Evolutionary conservation across 2,888 invertebrate genomes (phyloP), one percentile per base, ranked within the genome.

Genomic region (Amiota minor): DNA sequence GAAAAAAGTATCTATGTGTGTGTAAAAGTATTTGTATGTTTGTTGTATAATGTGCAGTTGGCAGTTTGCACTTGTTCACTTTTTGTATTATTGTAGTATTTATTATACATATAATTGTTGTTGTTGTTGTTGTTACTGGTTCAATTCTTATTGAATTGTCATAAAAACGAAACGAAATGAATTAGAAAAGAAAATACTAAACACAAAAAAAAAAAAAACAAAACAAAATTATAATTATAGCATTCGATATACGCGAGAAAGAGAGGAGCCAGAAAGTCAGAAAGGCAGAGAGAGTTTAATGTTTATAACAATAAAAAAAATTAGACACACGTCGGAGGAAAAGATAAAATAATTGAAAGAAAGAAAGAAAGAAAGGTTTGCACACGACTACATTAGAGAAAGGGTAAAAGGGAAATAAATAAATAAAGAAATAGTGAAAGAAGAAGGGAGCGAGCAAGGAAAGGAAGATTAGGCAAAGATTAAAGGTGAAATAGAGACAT

Each of bases 1-100:
- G 76, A 77, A 77, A 70, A 78, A 81, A 74, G 23, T 23, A 23
- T 23, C 23, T 23, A 35, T 35, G 35, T 50, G 53, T 16, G 10
- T 68, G 23, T 14, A 20, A 47, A 53, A 68, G 53, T 35, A 9
- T 35, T 10, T 55, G n/a, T 14, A n/a, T 45, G 64, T 64, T 9
- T 45, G 46, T 46, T 45, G 46, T 65, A 35, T 23, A 68, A 68
- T 11, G 53, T n/a, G 23, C 62, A 45, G 49, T 46, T 16, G 20
- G 67, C 50, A 18, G 50, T 50, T 67, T 67, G 67, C 67, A 67
- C 67, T 53, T 68, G 67, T 35, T 20, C 20, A 20, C 18, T 35
- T 20, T 9, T 18, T 35, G 35, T 35, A 35, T 6, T 35, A 6
- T 23, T 23, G 23, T 23, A 23, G 2, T 35, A 35, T 35, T 35